phyloP scores from a whole-genome alignment of 2,888 invertebrate species.

The Leuctra nigra region DNA sequence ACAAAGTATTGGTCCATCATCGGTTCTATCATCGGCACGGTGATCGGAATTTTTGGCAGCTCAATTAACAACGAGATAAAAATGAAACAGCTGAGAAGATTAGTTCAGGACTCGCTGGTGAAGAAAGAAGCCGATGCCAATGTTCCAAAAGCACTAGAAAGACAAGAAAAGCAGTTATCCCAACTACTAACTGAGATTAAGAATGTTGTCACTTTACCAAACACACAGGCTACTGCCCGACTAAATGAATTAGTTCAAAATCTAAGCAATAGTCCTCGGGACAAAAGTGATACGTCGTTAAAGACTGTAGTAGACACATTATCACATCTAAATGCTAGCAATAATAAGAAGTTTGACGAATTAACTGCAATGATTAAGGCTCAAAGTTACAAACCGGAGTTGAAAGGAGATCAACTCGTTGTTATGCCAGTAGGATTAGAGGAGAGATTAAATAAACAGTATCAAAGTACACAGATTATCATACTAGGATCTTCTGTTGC shows the following conservation, averaged over 20 bases:
- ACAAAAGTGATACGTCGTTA: not conserved
- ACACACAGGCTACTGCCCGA: slow-evolving; percentile 6
- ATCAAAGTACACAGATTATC: not conserved
- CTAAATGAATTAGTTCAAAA: slow-evolving; percentile 14
- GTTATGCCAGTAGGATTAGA: slow-evolving; percentile 14
- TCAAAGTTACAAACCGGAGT: not conserved
- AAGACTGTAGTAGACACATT: not conserved
- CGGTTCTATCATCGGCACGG: slow-evolving; percentile 60
- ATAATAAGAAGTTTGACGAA: not conserved
- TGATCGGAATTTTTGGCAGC: slow-evolving; percentile 58
- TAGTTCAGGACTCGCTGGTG: slow-evolving; percentile 47
- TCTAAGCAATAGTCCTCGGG: not conserved
- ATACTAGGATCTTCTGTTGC: not conserved
- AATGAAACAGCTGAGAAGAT: slow-evolving; percentile 55
- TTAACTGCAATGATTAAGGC: not conserved
- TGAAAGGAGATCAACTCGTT: slow-evolving; percentile 6
- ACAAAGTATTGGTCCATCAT: slow-evolving; percentile 81
- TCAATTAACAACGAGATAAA: slow-evolving; percentile 58
- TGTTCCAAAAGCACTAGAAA: slow-evolving; percentile 18
- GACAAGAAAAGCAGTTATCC: slow-evolving; percentile 20
- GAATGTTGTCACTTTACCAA: slow-evolving; percentile 5
- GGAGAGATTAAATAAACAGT: slow-evolving; percentile 10
- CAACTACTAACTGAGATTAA: slow-evolving; percentile 23
- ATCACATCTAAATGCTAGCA: not conserved
- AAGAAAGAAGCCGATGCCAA: slow-evolving; percentile 4